Conservation (phyloP, 1,140 invertebrate species). For the Macrobrachium nipponense region DNA sequence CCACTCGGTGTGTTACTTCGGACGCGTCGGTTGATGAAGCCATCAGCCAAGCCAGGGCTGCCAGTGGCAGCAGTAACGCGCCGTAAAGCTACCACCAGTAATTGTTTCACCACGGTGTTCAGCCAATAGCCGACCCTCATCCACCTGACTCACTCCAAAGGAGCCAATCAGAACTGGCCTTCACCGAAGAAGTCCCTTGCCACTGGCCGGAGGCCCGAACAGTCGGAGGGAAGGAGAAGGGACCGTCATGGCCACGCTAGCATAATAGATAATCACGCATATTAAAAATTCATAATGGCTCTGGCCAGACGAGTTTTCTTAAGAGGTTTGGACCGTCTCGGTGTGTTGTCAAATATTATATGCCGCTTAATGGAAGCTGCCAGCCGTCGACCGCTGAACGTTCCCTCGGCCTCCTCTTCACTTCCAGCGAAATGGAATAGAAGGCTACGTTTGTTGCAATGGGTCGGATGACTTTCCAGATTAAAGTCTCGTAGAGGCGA, state of each 20-base stretch:
- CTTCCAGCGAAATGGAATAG: too few relatives aligned
- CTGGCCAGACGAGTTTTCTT: conserved; percentile 17
- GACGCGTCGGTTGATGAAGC: conserved; percentile 8
- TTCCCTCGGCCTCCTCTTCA: background rate
- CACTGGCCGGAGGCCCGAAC: background rate
- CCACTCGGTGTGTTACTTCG: too few relatives aligned
- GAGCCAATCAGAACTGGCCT: too few relatives aligned
- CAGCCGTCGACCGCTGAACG: too few relatives aligned
- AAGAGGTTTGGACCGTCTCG: background rate
- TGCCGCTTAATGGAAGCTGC: too few relatives aligned
- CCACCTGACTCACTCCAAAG: background rate
- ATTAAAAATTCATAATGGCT: conserved; percentile 24
- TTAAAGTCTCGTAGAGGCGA: too few relatives aligned
- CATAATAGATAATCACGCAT: conserved; percentile 25
- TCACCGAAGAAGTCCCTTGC: background rate
- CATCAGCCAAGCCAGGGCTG: background rate
- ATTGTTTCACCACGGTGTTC: conserved; percentile 37
- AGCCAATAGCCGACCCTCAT: conserved; percentile 10
- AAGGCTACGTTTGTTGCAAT: too few relatives aligned
- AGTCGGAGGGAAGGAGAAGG: background rate
- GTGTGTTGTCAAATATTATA: too few relatives aligned
- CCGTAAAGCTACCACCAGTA: conserved; percentile 35
- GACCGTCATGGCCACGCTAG: background rate
- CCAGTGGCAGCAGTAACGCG: conserved; percentile 19
- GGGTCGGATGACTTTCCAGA: too few relatives aligned